These are phyloP conservation scores for Montipora cactus DNA, from an alignment of 64 coral and sea anemone genomes.

Conservation along the genomic window DNA sequence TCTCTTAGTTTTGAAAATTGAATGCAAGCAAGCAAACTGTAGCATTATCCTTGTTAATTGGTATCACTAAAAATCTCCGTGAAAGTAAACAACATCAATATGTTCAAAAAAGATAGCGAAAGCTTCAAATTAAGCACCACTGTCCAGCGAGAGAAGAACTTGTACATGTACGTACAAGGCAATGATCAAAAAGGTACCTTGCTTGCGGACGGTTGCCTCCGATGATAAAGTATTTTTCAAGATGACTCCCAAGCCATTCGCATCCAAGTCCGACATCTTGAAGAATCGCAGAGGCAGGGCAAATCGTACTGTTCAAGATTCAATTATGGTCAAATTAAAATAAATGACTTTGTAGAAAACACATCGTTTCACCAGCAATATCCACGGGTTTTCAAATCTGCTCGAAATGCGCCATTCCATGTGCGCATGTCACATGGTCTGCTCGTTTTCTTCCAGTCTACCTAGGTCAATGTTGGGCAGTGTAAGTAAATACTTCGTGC, in stretches of 20 bases:
- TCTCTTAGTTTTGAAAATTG: too few relatives aligned
- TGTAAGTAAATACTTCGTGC: too few relatives aligned
- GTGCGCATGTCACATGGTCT: conserved; percentile 22
- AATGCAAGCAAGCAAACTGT: too few relatives aligned
- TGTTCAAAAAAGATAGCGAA: too few relatives aligned
- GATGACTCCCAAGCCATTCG: conserved; percentile 70
- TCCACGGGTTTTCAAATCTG: conserved; percentile 19
- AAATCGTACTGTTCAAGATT: background rate
- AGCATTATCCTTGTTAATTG: too few relatives aligned
- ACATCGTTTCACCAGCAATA: conserved; percentile 2
- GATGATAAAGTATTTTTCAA: conserved; percentile 86
- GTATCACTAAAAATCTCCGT: too few relatives aligned
- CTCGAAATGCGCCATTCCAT: conserved; percentile 34
- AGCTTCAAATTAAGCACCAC: too few relatives aligned
- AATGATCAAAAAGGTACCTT: conserved; percentile 65
- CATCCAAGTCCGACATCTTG: conserved; percentile 58
- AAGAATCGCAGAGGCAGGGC: background rate
- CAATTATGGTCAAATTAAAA: background rate
- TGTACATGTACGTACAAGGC: background rate
- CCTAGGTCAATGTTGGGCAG: background rate
- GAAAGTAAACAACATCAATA: too few relatives aligned
- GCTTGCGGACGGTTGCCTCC: conserved; percentile 79
- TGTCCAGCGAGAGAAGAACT: background rate
- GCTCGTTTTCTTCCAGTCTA: conserved; percentile 10
- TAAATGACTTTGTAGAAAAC: background rate